Conservation (phyloP, 2,888 invertebrate genomes). For the Eupithecia insigniata region DNA sequence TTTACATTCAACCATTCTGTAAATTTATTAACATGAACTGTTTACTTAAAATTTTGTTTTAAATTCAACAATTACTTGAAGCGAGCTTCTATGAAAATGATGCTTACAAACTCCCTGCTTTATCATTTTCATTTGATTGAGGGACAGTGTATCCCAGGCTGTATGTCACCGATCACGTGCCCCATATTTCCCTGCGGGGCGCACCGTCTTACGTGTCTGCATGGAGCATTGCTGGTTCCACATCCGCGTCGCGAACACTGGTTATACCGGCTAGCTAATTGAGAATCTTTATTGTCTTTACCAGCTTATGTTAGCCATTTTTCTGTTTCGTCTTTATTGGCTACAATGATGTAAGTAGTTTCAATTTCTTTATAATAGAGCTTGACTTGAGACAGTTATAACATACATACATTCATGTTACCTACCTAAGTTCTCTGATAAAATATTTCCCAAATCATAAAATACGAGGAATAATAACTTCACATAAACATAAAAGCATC, state of each 20-base stretch:
- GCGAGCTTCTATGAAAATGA: background rate
- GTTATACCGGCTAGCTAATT: constrained; percentile 26
- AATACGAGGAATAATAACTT: background rate
- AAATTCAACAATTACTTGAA: background rate
- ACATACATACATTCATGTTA: background rate
- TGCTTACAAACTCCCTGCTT: background rate
- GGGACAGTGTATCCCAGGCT: constrained; percentile 28
- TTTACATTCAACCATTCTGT: background rate
- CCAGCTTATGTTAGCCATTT: constrained; percentile 12
- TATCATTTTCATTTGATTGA: background rate
- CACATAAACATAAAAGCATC: constrained; percentile 7
- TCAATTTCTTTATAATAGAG: constrained; percentile 3
- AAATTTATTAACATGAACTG: constrained; percentile 7
- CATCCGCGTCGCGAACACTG: constrained; percentile 30
- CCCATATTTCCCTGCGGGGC: constrained; percentile 33
- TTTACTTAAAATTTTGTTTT: background rate
- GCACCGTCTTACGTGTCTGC: constrained; percentile 26
- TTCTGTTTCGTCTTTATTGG: constrained; percentile 16
- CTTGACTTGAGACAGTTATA: background rate
- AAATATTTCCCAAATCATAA: background rate
- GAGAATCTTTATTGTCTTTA: constrained; percentile 24
- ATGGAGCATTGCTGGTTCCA: constrained; percentile 36
- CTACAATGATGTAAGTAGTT: constrained; percentile 37
- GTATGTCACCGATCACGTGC: constrained; percentile 40
- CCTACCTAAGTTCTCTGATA: background rate